A percentile compares a stretch with the other conserved stretches of the same genome.
These are phyloP conservation scores for Pyrocoelia pectoralis DNA, from an alignment of 2,888 invertebrate species.

Conservation along the genomic window DNA sequence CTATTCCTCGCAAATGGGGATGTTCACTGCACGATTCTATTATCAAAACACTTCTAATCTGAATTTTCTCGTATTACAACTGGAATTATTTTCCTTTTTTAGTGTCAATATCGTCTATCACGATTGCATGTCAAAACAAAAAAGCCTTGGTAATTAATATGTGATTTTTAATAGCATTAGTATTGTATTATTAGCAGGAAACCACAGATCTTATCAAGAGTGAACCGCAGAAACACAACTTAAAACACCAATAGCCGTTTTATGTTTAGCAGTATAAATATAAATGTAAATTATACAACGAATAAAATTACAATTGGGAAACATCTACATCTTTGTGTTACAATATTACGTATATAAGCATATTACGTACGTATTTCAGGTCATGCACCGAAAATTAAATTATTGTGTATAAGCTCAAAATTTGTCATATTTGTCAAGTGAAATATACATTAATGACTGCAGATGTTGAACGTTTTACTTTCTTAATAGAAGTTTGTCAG, in stretches of 20 bases:
- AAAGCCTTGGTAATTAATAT: constrained; percentile 11
- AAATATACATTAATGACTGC: constrained; percentile 13
- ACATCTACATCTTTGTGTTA: background rate
- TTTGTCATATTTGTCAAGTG: background rate
- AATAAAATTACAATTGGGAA: constrained; percentile 12
- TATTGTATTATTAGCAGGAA: constrained; percentile 12
- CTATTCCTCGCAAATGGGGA: constrained; percentile 1
- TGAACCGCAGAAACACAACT: constrained; percentile 12
- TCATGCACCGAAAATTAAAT: background rate
- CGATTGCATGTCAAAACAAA: constrained; percentile 3
- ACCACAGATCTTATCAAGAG: constrained; percentile 9
- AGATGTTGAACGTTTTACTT: constrained; percentile 8
- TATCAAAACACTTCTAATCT: background rate
- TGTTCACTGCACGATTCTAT: background rate
- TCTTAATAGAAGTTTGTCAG: constrained; percentile 13
- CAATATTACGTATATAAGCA: background rate
- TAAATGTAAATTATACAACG: constrained; percentile 8
- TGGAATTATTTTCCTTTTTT: background rate
- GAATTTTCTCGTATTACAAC: background rate
- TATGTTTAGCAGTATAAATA: constrained; percentile 9
- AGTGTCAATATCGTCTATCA: constrained; percentile 2
- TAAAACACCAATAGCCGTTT: constrained; percentile 5
- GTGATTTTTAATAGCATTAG: background rate
- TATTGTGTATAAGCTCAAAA: background rate
- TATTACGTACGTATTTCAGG: background rate